These are phyloP conservation scores for Corydoras maculifer DNA, from an alignment of 2,113 vertebrate genomes.

Conservation along the genomic window DNA sequence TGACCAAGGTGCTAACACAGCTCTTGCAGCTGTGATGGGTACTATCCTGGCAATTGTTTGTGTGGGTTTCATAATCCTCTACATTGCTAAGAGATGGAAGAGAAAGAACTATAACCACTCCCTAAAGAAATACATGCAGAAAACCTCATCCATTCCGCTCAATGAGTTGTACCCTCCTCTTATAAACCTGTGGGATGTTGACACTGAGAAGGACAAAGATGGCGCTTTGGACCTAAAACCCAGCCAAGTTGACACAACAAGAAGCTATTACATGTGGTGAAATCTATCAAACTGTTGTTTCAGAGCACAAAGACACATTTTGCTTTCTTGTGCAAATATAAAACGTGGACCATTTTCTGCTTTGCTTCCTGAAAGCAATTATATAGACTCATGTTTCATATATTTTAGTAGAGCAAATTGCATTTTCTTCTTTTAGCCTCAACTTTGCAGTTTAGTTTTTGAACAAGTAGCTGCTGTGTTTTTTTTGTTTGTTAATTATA, in stretches of 20 bases:
- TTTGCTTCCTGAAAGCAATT: constrained; percentile 76
- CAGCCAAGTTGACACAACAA: constrained; percentile 92
- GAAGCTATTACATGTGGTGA: constrained; percentile 99
- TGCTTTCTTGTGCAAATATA: constrained; percentile 82
- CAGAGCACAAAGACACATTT: constrained; percentile 57
- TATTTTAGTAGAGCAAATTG: constrained; percentile 78
- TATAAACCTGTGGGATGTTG: constrained; percentile 96
- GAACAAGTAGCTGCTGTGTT: constrained; percentile 67
- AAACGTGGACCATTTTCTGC: constrained; percentile 66
- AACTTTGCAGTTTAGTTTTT: constrained; percentile 72
- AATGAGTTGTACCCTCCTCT: constrained; percentile 97
- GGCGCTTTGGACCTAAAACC: constrained; percentile 81
- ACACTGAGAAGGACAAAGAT: constrained; percentile 94
- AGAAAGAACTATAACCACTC: constrained; percentile 97
- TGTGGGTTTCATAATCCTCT: constrained; percentile 78
- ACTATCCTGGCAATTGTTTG: constrained; percentile 87
- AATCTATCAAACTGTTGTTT: constrained; percentile 62
- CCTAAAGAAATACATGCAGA: constrained; percentile 98
- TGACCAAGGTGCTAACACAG: constrained; percentile 82
- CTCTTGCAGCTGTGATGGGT: constrained; percentile 86
- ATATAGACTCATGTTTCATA: constrained; percentile 65
- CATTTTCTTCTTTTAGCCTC: constrained; percentile 64
- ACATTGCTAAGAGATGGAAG: constrained; percentile 84
- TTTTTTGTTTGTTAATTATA: constrained; percentile 49
- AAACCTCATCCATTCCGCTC: constrained; percentile 93